Percentiles rank a stretch among this genome's conserved stretches.
Conservation (phyloP, 1,140 invertebrate genomes). For the Paramacrobiotus metropolitanus region DNA sequence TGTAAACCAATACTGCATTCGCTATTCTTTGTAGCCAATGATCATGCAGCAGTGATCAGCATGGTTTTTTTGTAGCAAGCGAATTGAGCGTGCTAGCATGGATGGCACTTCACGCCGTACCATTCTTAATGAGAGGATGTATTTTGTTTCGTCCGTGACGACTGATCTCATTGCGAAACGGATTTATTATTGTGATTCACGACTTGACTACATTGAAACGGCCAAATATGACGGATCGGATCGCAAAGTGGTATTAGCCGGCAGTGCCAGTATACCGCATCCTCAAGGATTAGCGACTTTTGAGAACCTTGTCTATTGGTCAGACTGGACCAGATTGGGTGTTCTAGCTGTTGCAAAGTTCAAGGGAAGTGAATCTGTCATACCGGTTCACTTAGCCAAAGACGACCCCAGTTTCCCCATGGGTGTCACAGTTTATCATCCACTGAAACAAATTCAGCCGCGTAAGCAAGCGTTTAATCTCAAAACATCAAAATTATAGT, state of each 20-base stretch:
- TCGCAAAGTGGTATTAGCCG: constrained; percentile 15
- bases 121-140: constrained; percentile 68
- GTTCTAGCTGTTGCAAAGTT: constrained; percentile 76
- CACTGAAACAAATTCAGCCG: constrained; percentile 34
- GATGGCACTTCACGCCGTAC: constrained; percentile 54
- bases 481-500: constrained; percentile 4
- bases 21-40: too few relatives aligned
- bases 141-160: constrained; percentile 61
- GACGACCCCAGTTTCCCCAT: constrained; percentile 23
- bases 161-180: constrained; percentile 61
- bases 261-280: constrained; percentile 11
- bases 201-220: constrained; percentile 89
- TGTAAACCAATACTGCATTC: too few relatives aligned
- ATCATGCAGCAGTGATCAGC: too few relatives aligned
- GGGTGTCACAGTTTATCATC: constrained; percentile 40
- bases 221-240: constrained; percentile 66
- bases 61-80: constrained; percentile 38
- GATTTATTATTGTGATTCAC: constrained; percentile 84
- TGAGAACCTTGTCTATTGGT: constrained; percentile 79
- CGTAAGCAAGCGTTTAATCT: neutral
- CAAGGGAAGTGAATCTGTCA: constrained; percentile 41
- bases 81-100: constrained; percentile 67
- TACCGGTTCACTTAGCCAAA: constrained; percentile 47
- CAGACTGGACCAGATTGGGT: constrained; percentile 79
- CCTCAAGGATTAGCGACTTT: constrained; percentile 30